Percentiles rank a stretch among this genome's conserved stretches.
phyloP scores from a whole-genome alignment of 2,888 invertebrate species.

The Metalampra italica region DNA sequence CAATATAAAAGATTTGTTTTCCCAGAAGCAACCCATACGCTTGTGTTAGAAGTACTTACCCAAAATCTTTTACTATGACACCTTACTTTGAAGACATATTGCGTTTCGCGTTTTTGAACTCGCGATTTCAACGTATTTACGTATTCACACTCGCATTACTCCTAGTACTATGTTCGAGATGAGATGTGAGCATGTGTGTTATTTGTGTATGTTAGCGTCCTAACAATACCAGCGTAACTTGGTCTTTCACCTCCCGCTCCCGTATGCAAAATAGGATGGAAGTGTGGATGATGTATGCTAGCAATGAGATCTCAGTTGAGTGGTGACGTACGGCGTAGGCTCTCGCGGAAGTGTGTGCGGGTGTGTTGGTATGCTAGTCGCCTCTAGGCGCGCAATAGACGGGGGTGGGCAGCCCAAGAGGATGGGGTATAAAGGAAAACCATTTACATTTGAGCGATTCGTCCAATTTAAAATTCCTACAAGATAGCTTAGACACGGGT shows the following conservation, averaged over 20 bases:
- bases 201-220: constrained; percentile 52
- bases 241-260: constrained; percentile 41
- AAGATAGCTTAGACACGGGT: constrained; percentile 78
- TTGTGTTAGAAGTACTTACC: constrained; percentile 59
- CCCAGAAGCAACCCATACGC: constrained; percentile 55
- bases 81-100: constrained; percentile 73
- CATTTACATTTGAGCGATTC: constrained; percentile 81
- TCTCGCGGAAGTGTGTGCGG: constrained; percentile 46
- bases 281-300: constrained; percentile 61
- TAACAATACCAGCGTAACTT: constrained; percentile 56
- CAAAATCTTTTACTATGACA: constrained; percentile 69
- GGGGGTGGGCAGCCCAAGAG: constrained; percentile 73
- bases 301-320: constrained; percentile 52
- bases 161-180: constrained; percentile 68
- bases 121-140: constrained; percentile 76
- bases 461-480: constrained; percentile 81
- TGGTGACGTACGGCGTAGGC: constrained; percentile 70
- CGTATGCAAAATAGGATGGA: constrained; percentile 51
- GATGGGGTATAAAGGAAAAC: constrained; percentile 80
- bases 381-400: constrained; percentile 77
- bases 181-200: constrained; percentile 63
- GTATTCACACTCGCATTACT: constrained; percentile 77
- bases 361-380: constrained; percentile 75
- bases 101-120: constrained; percentile 77
- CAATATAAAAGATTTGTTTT: constrained; percentile 43